Conservation (phyloP, 64 coral and sea anemone genomes). For the Exaiptasia diaphana region DNA sequence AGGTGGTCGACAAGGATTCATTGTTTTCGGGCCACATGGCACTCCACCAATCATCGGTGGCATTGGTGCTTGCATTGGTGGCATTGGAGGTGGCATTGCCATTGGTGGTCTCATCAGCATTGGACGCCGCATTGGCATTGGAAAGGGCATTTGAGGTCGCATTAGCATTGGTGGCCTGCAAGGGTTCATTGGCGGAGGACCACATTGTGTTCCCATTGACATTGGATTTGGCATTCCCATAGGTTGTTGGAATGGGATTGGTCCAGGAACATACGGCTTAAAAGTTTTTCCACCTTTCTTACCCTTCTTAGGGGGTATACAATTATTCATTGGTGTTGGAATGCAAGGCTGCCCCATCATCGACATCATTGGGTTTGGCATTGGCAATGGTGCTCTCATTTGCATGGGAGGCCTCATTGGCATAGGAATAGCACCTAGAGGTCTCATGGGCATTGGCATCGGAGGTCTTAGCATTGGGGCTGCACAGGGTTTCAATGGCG, state of each 20-base stretch:
- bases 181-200: background rate
- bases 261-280: too few species aligned
- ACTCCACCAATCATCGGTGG: slow-evolving; percentile 6
- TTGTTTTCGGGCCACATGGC: background rate
- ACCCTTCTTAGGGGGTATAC: too few species aligned
- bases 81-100: background rate
- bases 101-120: background rate
- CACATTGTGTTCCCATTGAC: background rate
- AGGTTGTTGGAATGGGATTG: background rate
- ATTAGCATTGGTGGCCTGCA: background rate
- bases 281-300: background rate
- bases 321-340: background rate
- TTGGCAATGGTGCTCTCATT: background rate
- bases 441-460: background rate
- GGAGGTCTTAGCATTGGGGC: background rate
- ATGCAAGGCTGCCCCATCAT: background rate
- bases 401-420: background rate
- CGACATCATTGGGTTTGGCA: background rate
- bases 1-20: background rate
- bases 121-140: background rate
- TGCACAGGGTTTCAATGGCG: too few species aligned
- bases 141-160: background rate
- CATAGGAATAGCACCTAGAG: background rate
- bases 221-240: background rate
- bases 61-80: background rate